Base-by-base conservation (phyloP, 1,140 invertebrate species). In the Brachionus manjavacas region DNA sequence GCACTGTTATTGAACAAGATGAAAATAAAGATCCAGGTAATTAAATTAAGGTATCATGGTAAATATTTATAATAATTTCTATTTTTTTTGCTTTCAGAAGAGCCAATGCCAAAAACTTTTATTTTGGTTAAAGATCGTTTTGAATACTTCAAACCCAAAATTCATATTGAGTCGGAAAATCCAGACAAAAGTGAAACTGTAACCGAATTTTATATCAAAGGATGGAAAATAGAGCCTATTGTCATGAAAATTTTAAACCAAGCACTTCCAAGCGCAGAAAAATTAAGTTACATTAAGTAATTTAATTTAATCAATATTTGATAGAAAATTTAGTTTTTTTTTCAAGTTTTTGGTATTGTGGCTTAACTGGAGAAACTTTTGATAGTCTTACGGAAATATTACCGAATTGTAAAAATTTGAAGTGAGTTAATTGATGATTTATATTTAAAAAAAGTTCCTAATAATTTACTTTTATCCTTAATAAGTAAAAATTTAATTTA, bases 141-240 rank as follows among this genome's bases (percentile, higher is more conserved):
- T 87, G 88, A 89, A 72, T 89, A 88, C 84, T 89, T 89, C 72
- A 89, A 88, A 83, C 88, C 88, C 2, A 85, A 84, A 35, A 85
- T 89, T 25, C 88, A 89, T 55, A 88, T 90, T 16, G 89, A 90
- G 83, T 87, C 89, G 86, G 89, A 90, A 11, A 86, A 88, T 83
- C 87, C 85, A 46, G 89, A 90, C 25, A 89, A 88, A 85, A 84
- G 85, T 20, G 89, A 90, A 12, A 88, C 88, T 14, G 88, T 90
- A 1, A 87, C 88, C 16, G 89, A 90, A 85, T 68, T 90, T 1
- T 89, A 85, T 72, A 86, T 90, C 20, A 86, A 87, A 87, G 89
- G 88, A 49, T 90, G 89, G 89, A 89, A 88, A 78, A 86, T 89
- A 49, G 88, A 89, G 85, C 85, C 85, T 11, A 8, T 84, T 4